Base-by-base conservation (phyloP, 2,888 invertebrate species). In the Hypercompe scribonia region DNA sequence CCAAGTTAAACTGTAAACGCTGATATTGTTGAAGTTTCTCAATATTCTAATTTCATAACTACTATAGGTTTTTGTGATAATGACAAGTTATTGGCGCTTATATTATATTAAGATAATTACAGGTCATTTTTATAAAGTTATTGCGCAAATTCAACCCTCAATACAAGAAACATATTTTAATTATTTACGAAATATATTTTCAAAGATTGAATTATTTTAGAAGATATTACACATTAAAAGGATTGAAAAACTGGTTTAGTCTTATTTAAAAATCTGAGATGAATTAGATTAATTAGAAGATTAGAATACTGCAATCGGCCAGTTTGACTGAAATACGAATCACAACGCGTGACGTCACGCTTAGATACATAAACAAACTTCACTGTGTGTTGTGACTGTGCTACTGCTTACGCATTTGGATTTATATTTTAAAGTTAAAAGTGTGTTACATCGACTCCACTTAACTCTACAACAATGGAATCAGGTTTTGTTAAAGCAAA, bases 301-400 rank as follows among this genome's bases (percentile, higher is more conserved):
- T n/a, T n/a, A 58, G 24, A 58, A 58, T 58, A 58, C 28, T 58
- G n/a, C 58, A 58, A 58, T 58, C 58, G n/a, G 58, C 58, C 58
- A 58, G 10, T 58, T 58, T 58, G 58, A 58, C 58, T 58, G 21
- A 58, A 58, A 58, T n/a, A 58, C n/a, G 24, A 58, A 58, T 58
- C 28, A 58, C 80, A 82, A 81, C 81, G 80, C 75, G 24, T 58
- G 21, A 58, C 58, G 58, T 82, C 81, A 28, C 58, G 54, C 18
- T 54, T n/a, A n/a, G n/a, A 24, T 54, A n/a, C 11, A 54, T 21
- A 1, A 3, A 24, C 3, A 2, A 21, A 5, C 24, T n/a, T 10
- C 11, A 11, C 1, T n/a, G 54, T 54, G 54, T 54, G 3, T 54
- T 54, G 54, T 54, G 2, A n/a, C 2, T 54, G n/a, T 54, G 54